Evolutionary conservation across 2,888 invertebrate species (phyloP), one percentile per base, ranked within the genome.

Genomic region (Campopleginae sp.): DNA sequence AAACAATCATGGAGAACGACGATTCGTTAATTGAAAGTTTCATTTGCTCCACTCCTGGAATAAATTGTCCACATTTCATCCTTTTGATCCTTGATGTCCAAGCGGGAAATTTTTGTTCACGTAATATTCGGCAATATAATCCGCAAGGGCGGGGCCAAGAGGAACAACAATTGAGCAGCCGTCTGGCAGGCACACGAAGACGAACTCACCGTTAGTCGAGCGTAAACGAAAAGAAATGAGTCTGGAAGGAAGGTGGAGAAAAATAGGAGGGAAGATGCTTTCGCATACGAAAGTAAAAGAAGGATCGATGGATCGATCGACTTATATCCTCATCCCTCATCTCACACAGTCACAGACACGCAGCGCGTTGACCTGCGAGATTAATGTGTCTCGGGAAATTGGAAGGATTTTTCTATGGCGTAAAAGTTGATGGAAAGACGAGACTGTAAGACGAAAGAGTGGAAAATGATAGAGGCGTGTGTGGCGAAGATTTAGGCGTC

Each of bases 321-420:
- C 61, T 3, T 58, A 14, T 19, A 27, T 27, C 27, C 27, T 27
- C 66, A 46, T 61, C 14, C 54, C 78, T 31, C 61, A 17, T 61
- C 23, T 19, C 31, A 17, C 23, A 17, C 42, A 23, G 65, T 31
- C 61, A 8, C 17, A 63, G 3, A 27, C 46, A 1, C 23, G n/a
- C 23, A 48, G n/a, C 23, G 31, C 65, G 23, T 54, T 72, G 65
- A 80, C 72, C 71, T 48, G 23, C 10, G 54, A 76, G 80, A 84
- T 80, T 66, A 80, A 83, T 65, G 70, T 63, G n/a, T 42, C 38
- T 19, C 54, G 58, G 76, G 76, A 84, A 77, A 77, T 80, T 80
- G 46, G 66, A 80, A 58, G 66, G 78, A 74, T 83, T 70, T 76
- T 42, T 71, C 44, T 61, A 58, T 63, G 27, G 23, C 63, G 80